Conservation (phyloP, 1,140 invertebrate genomes). For the Cyclina sinensis region DNA sequence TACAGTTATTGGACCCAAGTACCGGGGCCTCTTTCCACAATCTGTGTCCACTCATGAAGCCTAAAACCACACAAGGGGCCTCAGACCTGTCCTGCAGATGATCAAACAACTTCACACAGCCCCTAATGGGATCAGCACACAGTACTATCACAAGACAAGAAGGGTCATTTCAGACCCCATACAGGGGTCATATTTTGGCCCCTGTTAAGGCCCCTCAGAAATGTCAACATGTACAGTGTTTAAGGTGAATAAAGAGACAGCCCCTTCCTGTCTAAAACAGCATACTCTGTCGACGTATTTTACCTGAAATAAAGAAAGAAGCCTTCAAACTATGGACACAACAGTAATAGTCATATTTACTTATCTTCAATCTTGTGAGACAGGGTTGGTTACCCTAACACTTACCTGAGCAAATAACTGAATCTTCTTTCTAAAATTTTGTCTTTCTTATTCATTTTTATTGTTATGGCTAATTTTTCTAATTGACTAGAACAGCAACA, state of each 20-base stretch:
- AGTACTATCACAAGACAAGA: constrained; percentile 30
- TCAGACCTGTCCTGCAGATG: not conserved
- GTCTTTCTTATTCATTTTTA: too few relatives aligned
- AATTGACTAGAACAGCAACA: too few relatives aligned
- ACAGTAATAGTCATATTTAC: too few relatives aligned
- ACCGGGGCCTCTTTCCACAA: not conserved
- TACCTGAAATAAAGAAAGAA: constrained; percentile 69
- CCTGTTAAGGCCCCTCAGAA: constrained; percentile 33
- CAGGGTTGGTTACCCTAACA: too few relatives aligned
- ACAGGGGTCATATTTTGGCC: not conserved
- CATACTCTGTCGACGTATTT: constrained; percentile 86
- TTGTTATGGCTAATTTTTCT: too few relatives aligned
- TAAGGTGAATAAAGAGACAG: not conserved
- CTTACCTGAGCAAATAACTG: too few relatives aligned
- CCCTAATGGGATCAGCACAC: constrained; percentile 1
- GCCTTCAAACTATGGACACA: too few relatives aligned
- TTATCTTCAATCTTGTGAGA: too few relatives aligned
- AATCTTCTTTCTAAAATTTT: too few relatives aligned
- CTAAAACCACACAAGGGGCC: not conserved
- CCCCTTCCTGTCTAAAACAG: constrained; percentile 64
- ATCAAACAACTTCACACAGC: not conserved
- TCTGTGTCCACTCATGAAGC: not conserved
- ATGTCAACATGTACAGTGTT: not conserved
- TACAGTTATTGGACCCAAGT: constrained; percentile 31
- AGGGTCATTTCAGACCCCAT: not conserved